These are phyloP conservation scores for Rhagophthalmus giganteus DNA, from an alignment of 2,888 invertebrate species.

Conservation along the genomic window DNA sequence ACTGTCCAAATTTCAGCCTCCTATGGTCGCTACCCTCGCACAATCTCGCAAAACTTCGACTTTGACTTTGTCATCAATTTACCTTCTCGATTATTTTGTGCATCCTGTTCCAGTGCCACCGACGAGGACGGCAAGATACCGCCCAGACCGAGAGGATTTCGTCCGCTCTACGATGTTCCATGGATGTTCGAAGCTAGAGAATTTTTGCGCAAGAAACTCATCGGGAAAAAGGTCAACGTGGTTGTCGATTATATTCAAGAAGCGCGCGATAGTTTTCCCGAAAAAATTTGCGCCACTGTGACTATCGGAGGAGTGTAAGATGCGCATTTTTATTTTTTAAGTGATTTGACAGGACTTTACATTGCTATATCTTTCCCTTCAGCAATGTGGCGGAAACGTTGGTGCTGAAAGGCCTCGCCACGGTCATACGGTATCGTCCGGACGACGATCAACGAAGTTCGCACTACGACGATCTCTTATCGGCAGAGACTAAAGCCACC, in stretches of 20 bases:
- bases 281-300: slow-evolving; percentile 94
- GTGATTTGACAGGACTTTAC: background rate
- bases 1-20: too few species aligned
- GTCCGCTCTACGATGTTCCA: slow-evolving; percentile 96
- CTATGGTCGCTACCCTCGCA: too few species aligned
- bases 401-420: slow-evolving; percentile 88
- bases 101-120: too few species aligned
- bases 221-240: slow-evolving; percentile 92
- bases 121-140: slow-evolving; percentile 71
- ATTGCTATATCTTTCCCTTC: too few species aligned
- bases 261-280: slow-evolving; percentile 89
- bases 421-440: slow-evolving; percentile 89
- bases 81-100: too few species aligned
- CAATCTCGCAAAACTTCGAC: too few species aligned
- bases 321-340: background rate
- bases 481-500: slow-evolving; percentile 90
- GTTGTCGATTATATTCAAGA: slow-evolving; percentile 96
- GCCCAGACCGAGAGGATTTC: slow-evolving; percentile 72
- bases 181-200: slow-evolving; percentile 99
- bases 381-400: slow-evolving; percentile 94
- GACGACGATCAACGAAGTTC: slow-evolving; percentile 96
- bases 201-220: slow-evolving; percentile 90
- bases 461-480: slow-evolving; percentile 87
- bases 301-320: slow-evolving; percentile 76
- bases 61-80: too few species aligned